Conservation (phyloP, 2,888 invertebrate species). For the Apotomis capreana region DNA sequence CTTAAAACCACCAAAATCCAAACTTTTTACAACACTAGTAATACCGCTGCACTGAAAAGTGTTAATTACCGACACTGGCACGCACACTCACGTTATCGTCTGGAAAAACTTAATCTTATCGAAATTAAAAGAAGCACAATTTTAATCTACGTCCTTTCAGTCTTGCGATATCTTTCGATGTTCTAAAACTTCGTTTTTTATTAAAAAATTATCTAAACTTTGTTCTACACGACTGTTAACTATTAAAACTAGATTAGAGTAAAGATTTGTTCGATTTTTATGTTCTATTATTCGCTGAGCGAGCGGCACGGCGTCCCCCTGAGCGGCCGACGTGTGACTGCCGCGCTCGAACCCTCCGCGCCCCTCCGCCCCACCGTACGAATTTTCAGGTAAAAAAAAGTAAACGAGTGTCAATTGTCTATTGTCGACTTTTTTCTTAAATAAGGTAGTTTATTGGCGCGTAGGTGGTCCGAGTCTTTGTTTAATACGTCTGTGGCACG, state of each 20-base stretch:
- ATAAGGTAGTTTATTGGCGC: slow-evolving; percentile 44
- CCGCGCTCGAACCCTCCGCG: slow-evolving; percentile 67
- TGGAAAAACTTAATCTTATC: slow-evolving; percentile 66
- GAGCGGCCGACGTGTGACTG: slow-evolving; percentile 69
- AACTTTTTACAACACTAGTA: slow-evolving; percentile 57
- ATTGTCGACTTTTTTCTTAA: slow-evolving; percentile 56
- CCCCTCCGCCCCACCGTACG: slow-evolving; percentile 60
- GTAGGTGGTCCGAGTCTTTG: slow-evolving; percentile 24
- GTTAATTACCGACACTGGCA: slow-evolving; percentile 68
- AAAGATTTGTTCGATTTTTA: slow-evolving; percentile 36
- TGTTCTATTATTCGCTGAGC: slow-evolving; percentile 31
- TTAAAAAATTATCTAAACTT: slow-evolving; percentile 37
- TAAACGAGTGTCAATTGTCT: slow-evolving; percentile 58
- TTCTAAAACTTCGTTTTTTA: slow-evolving; percentile 40
- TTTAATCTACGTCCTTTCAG: slow-evolving; percentile 54
- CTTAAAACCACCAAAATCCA: slow-evolving; percentile 70
- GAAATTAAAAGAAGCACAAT: slow-evolving; percentile 52
- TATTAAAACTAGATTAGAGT: slow-evolving; percentile 16
- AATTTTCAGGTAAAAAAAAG: slow-evolving; percentile 73
- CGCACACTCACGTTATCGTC: slow-evolving; percentile 65
- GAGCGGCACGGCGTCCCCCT: slow-evolving; percentile 51
- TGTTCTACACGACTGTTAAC: slow-evolving; percentile 46
- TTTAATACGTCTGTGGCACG: slow-evolving; percentile 22
- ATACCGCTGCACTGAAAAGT: slow-evolving; percentile 60
- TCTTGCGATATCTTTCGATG: slow-evolving; percentile 54